Evolutionary conservation across 2,888 invertebrate species (phyloP), one percentile per base, ranked within the genome.

Genomic region (Holacanthella duospinosa): DNA sequence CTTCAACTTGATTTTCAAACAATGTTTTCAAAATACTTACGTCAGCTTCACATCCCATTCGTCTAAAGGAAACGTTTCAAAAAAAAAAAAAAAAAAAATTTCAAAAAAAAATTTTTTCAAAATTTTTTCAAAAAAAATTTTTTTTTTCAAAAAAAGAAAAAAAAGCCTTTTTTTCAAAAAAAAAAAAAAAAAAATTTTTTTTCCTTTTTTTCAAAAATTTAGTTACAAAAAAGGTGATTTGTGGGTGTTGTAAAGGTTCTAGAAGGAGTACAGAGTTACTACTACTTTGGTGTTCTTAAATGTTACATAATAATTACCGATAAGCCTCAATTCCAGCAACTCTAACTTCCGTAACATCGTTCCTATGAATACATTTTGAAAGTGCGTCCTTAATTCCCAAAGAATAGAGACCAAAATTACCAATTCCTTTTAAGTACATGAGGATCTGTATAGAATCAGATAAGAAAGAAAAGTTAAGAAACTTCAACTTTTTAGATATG

Each of bases 321-420:
- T 89, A 87, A 1, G 89, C 86, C 65, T 92, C 86, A n/a, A 93
- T 82, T 2, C 90, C 88, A 12, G 89, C 85, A 61, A 94, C 76
- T 73, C 89, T 81, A 36, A 91, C 79, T 48, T 88, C 87, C 60
- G 85, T 81, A 3, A 85, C 77, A n/a, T 82, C 79, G n/a, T 82
- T 79, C 73, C 88, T 84, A 55, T 82, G 81, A 21, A 89, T 85
- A 54, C 91, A 82, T 57, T 78, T 77, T 75, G 83, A 80, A 6
- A 93, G 75, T 3, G 82, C 79, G 53, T 81, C 78, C 1, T 82
- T 79, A 63, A 89, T 84, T 4, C 81, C 79, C 6, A 82, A 79
- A 0, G 85, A 84, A 67, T 86, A 82, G 0, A 87, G 80, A 1
- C 94, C 95, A 70, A 90, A 87, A 76, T 94, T 96, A 21, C 92